These are phyloP conservation scores for Alloscopus bannaensis DNA, from an alignment of 2,888 invertebrate species.

Conservation along the genomic window DNA sequence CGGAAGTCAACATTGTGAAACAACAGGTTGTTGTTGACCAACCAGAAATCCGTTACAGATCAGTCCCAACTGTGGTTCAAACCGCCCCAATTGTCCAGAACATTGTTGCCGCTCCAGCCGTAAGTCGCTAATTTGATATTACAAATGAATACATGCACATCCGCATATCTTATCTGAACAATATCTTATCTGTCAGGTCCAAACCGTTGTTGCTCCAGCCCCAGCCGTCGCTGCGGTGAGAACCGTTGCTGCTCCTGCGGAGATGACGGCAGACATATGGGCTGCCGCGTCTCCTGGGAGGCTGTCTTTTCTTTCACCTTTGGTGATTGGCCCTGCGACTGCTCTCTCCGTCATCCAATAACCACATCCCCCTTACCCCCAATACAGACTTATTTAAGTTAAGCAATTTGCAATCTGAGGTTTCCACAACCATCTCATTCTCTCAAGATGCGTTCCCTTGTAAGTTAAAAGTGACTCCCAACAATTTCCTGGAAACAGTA, in stretches of 20 bases:
- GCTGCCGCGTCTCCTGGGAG: no score
- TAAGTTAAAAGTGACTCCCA: no score
- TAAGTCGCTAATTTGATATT: not conserved
- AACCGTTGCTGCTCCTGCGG: constrained; percentile 47
- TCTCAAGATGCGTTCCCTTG: no score
- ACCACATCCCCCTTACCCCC: not conserved
- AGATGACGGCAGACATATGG: no score
- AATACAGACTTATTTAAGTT: not conserved
- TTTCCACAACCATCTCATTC: constrained; percentile 7
- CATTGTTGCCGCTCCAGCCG: not conserved
- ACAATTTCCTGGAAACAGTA: no score
- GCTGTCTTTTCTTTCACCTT: no score
- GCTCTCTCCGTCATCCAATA: not conserved
- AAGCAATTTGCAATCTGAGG: no score
- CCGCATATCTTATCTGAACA: constrained; percentile 44
- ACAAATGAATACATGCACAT: not conserved
- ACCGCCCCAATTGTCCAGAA: constrained; percentile 57
- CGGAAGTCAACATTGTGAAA: constrained; percentile 74
- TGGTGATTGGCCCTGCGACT: no score
- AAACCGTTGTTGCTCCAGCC: constrained; percentile 35
- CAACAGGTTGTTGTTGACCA: constrained; percentile 75
- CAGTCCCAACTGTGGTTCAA: constrained; percentile 68
- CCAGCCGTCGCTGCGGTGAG: constrained; percentile 38
- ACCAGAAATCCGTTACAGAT: constrained; percentile 73
- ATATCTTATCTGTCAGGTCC: constrained; percentile 63